Evolutionary conservation across 92 coral and sea anemone genomes (phyloP), one percentile per base, ranked within the genome.

Genomic region (Actinostola sp.): DNA sequence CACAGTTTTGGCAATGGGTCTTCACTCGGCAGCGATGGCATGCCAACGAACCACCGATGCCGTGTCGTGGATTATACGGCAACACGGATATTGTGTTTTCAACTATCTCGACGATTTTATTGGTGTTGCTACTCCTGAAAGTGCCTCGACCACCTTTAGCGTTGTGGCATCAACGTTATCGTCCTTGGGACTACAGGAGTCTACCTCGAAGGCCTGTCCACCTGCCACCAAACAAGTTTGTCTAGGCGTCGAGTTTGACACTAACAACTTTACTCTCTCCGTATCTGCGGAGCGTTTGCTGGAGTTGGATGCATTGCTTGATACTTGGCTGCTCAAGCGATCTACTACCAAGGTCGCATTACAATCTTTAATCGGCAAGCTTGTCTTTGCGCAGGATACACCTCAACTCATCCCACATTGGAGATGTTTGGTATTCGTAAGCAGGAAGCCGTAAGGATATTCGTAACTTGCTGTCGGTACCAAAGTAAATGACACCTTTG

Each of bases 1-100:
- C 43, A 39, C 23, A 3, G 68, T 30, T 14, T 29, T 71, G 11
- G 13, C 77, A 4, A 71, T 71, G 77, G 67, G 77, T 38, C 17
- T 71, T 1, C 1, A 63, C 27, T 56, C 77, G 15, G 67, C 77
- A 1, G 77, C 67, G n/a, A 71, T 57, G 77, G 67, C 77, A n/a
- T n/a, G n/a, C n/a, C n/a, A n/a, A n/a, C n/a, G n/a, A n/a, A n/a
- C n/a, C n/a, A n/a, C n/a, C n/a, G n/a, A n/a, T n/a, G n/a, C n/a
- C n/a, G 0, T 71, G 77, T 36, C 77, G 9, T 55, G 77, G 77
- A 24, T 71, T 41, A 19, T 45, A 30, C 44, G 17, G 30, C 77
- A 71, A 27, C 77, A 41, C 3, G 66, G 77, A 55, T 51, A 42
- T 24, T 32, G 26, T 15, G 11, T 71, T 11, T 71, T 56, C 36